Evolutionary conservation across 2,888 invertebrate species (phyloP).

Genomic region (Zhengitettix transpicula): DNA sequence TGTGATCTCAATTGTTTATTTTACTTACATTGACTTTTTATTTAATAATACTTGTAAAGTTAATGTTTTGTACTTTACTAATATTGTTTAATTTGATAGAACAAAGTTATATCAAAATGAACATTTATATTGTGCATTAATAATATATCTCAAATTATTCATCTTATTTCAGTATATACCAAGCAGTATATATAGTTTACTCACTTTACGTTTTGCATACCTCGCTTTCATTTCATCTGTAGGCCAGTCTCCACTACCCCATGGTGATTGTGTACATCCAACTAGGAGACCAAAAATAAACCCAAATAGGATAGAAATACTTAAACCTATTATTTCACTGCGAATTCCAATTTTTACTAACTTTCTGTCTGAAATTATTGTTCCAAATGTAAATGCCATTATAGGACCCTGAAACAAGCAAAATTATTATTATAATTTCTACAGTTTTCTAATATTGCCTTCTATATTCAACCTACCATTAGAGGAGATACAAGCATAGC

Average conservation of each 20-base stretch:
- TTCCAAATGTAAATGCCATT: constrained; percentile 73
- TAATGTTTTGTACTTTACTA: too few species aligned
- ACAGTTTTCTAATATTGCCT: too few species aligned
- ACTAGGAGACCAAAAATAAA: constrained; percentile 60
- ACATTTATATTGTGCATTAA: too few species aligned
- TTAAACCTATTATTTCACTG: constrained; percentile 50
- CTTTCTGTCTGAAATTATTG: constrained; percentile 55
- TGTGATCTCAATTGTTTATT: too few species aligned
- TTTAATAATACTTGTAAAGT: too few species aligned
- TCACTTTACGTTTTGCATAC: constrained; percentile 22
- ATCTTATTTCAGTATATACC: too few species aligned
- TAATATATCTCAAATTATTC: too few species aligned
- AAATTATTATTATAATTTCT: neutral
- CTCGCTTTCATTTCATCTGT: constrained; percentile 64
- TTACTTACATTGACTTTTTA: too few species aligned
- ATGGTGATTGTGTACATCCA: constrained; percentile 56
- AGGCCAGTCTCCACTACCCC: constrained; percentile 61
- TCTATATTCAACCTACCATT: constrained; percentile 29
- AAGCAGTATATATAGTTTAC: too few species aligned
- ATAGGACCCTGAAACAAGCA: constrained; percentile 47
- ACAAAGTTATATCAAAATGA: too few species aligned
- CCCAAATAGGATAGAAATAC: constrained; percentile 60
- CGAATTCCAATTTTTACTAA: constrained; percentile 53
- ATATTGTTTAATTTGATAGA: too few species aligned
- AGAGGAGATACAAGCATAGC: constrained; percentile 62